A percentile compares a stretch with the other conserved stretches of the same genome.
These are phyloP conservation scores for Enteromius mattozi DNA, from an alignment of 2,797 vertebrate genomes.

Conservation along the genomic window DNA sequence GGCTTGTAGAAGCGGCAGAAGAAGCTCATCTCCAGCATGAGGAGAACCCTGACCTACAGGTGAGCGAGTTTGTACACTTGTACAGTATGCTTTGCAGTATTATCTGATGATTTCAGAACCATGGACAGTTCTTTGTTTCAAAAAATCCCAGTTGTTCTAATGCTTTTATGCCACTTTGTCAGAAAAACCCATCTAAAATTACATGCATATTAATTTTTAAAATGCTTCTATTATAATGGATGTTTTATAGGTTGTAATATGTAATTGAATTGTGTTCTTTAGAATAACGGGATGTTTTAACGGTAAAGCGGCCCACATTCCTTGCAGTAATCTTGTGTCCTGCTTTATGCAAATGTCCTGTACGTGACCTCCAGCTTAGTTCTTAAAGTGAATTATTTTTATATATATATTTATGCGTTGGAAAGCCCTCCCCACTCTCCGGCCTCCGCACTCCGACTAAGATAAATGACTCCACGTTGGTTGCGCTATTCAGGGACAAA, in stretches of 20 bases:
- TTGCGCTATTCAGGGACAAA: slow-evolving; percentile 75
- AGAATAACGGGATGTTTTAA: neutral
- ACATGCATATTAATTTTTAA: neutral
- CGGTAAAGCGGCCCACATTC: neutral
- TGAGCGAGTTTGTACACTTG: slow-evolving; percentile 65
- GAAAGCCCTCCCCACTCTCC: slow-evolving; percentile 48
- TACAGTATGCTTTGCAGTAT: neutral
- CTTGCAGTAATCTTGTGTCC: slow-evolving; percentile 15
- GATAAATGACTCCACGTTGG: slow-evolving; percentile 77
- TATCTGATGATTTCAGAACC: slow-evolving; percentile 28
- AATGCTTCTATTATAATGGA: neutral
- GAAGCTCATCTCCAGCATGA: slow-evolving; percentile 95
- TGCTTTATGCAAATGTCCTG: slow-evolving; percentile 38
- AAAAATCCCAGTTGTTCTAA: neutral
- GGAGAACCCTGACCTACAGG: slow-evolving; percentile 96
- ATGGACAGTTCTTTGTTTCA: slow-evolving; percentile 1
- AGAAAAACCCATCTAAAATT: neutral
- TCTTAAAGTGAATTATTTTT: slow-evolving; percentile 35
- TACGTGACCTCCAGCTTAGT: slow-evolving; percentile 27
- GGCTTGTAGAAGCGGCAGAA: slow-evolving; percentile 95
- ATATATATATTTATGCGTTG: slow-evolving; percentile 38
- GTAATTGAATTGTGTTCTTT: neutral
- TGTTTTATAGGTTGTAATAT: neutral
- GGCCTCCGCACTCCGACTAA: slow-evolving; percentile 69
- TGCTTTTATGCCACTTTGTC: neutral